These are phyloP conservation scores for Mythimna vitellina DNA, from an alignment of 2,888 invertebrate genomes.

Conservation along the genomic window DNA sequence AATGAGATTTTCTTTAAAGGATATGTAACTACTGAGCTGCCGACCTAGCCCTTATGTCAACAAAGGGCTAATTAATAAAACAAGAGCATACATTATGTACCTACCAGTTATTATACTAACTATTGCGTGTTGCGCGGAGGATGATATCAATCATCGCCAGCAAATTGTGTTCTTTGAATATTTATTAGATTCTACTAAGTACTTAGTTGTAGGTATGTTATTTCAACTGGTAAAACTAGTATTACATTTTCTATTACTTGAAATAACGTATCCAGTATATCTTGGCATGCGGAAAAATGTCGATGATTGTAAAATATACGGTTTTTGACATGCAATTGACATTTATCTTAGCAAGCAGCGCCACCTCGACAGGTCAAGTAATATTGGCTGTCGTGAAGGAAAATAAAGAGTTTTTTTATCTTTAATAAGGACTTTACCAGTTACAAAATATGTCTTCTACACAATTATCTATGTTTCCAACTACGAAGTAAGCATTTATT, in stretches of 20 bases:
- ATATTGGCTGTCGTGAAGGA: neutral
- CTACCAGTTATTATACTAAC: conserved; percentile 29
- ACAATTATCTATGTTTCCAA: conserved; percentile 33
- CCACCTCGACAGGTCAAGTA: neutral
- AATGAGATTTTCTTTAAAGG: neutral
- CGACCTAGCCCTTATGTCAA: conserved; percentile 36
- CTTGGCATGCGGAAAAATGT: neutral
- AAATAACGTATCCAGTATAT: neutral
- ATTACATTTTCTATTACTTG: conserved; percentile 25
- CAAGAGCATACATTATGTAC: conserved; percentile 37
- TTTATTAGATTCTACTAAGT: conserved; percentile 51
- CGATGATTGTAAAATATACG: neutral
- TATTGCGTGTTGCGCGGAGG: conserved; percentile 63
- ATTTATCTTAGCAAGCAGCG: conserved; percentile 10
- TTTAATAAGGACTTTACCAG: neutral
- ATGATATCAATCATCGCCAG: conserved; percentile 78
- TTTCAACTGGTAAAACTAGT: conserved; percentile 12
- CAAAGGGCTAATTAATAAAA: conserved; percentile 60
- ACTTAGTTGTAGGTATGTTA: conserved; percentile 3
- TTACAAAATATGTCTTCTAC: conserved; percentile 41
- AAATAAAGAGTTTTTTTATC: conserved; percentile 5
- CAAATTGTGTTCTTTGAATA: conserved; percentile 71
- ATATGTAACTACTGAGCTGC: conserved; percentile 10
- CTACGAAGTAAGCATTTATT: conserved; percentile 31
- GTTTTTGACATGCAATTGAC: conserved; percentile 1